Conservation (phyloP, 2,113 vertebrate genomes). For the Mustelus asterias region DNA sequence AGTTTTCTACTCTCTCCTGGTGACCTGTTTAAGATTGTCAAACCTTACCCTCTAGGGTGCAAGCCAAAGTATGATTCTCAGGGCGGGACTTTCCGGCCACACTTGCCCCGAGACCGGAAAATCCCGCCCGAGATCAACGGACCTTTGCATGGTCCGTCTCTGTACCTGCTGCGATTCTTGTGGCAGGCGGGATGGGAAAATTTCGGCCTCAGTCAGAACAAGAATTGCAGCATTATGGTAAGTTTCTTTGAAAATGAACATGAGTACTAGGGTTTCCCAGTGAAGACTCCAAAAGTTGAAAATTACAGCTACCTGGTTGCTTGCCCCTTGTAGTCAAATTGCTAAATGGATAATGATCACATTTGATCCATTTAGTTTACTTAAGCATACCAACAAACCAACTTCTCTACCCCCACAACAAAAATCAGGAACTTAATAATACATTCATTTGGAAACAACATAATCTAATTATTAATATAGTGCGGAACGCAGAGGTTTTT, state of each 20-base stretch:
- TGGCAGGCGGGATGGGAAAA: too few species aligned
- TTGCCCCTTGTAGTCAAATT: not conserved
- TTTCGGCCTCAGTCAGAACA: not conserved
- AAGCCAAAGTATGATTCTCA: not conserved
- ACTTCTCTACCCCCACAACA: not conserved
- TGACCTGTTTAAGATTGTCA: conserved; percentile 19
- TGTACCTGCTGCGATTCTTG: too few species aligned
- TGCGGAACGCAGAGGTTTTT: conserved; percentile 20
- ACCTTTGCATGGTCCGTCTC: too few species aligned
- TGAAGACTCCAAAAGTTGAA: not conserved
- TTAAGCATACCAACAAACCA: not conserved
- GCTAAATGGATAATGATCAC: conserved; percentile 20
- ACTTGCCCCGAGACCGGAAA: too few species aligned
- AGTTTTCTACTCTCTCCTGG: not conserved
- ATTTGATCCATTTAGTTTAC: conserved; percentile 18
- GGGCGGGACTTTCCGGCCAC: too few species aligned
- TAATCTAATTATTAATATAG: conserved; percentile 35
- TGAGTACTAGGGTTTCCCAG: not conserved
- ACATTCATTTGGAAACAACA: conserved; percentile 20
- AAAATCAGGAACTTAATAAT: conserved; percentile 34
- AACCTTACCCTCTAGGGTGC: not conserved
- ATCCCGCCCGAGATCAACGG: too few species aligned
- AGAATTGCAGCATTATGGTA: not conserved
- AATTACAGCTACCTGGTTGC: not conserved
- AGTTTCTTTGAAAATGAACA: not conserved